These are phyloP conservation scores for Anodontia alba DNA, from an alignment of 2,888 invertebrate species.

Conservation along the genomic window DNA sequence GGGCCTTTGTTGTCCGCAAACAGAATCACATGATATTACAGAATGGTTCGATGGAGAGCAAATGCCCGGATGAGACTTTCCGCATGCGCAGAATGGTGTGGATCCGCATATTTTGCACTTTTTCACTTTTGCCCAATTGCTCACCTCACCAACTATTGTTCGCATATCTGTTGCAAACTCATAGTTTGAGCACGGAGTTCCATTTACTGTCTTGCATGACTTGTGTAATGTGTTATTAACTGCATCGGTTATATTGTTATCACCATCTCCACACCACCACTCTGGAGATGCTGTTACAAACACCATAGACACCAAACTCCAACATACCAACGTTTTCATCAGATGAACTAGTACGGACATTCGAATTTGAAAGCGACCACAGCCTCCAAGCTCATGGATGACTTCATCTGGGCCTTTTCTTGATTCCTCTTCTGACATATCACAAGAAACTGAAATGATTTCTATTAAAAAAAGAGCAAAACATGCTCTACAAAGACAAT, in stretches of 20 bases:
- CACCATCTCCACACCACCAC: slow-evolving; percentile 34
- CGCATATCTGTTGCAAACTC: slow-evolving; percentile 13
- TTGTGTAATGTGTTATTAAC: neutral
- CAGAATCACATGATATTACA: no score
- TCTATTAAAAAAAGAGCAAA: no score
- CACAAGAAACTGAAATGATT: no score
- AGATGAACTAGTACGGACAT: slow-evolving; percentile 34
- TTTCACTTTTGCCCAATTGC: no score
- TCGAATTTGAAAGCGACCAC: slow-evolving; percentile 41
- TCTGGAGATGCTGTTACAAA: slow-evolving; percentile 29
- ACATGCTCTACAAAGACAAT: no score
- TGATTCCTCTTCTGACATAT: neutral
- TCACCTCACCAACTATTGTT: slow-evolving; percentile 21
- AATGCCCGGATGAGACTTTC: no score
- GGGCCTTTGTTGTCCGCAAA: no score
- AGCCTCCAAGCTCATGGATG: slow-evolving; percentile 44
- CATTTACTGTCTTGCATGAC: slow-evolving; percentile 18
- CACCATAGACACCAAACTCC: slow-evolving; percentile 33
- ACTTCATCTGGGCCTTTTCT: slow-evolving; percentile 37
- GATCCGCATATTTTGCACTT: no score
- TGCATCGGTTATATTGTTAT: no score
- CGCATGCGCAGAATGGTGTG: no score
- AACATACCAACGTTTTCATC: slow-evolving; percentile 38
- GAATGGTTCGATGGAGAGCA: no score
- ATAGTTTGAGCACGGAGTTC: slow-evolving; percentile 33